phyloP scores from a whole-genome alignment of 2,888 invertebrate species.

The Galerucella calmariensis region DNA sequence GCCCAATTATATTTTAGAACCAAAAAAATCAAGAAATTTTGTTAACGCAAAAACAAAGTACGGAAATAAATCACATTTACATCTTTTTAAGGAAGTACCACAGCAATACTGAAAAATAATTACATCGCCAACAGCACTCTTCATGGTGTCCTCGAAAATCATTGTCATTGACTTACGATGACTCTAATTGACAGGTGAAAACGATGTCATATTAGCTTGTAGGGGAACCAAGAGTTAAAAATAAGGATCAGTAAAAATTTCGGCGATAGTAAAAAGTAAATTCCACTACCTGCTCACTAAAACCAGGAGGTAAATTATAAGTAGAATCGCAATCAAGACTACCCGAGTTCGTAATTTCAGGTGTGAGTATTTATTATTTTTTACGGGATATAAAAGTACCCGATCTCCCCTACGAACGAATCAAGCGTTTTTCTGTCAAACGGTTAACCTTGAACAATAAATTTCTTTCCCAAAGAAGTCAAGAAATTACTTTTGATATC shows the following conservation, averaged over 20 bases:
- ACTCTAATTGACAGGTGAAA: constrained; percentile 12
- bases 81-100: background rate
- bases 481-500: constrained; percentile 18
- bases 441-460: constrained; percentile 30
- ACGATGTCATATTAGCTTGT: background rate
- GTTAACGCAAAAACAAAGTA: background rate
- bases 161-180: background rate
- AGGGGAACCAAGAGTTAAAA: background rate
- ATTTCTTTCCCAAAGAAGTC: constrained; percentile 20
- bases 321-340: too few relatives aligned
- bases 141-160: constrained; percentile 12
- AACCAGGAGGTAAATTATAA: too few relatives aligned
- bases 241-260: background rate
- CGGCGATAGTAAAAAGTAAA: background rate
- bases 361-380: too few relatives aligned
- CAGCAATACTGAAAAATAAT: too few relatives aligned
- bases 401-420: background rate
- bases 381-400: background rate
- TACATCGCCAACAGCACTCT: background rate
- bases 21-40: too few relatives aligned
- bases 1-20: too few relatives aligned
- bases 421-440: constrained; percentile 23
- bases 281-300: too few relatives aligned
- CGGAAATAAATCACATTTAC: background rate
- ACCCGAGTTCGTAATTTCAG: too few relatives aligned